Percentiles rank a stretch among this genome's conserved stretches.
phyloP scores from a whole-genome alignment of 2,888 invertebrate species.

The Chelonus formosanus region DNA sequence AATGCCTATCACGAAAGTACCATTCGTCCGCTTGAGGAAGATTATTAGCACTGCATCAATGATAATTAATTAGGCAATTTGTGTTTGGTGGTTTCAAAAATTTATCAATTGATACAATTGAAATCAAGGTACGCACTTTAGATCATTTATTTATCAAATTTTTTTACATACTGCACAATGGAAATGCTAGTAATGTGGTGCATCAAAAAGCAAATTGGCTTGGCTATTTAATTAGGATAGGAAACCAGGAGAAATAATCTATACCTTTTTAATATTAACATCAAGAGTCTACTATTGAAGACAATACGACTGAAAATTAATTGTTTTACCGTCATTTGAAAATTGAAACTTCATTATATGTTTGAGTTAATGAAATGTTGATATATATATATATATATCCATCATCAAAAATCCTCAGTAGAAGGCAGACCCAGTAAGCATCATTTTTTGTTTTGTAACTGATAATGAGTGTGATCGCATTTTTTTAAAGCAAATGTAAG shows the following conservation, averaged over 20 bases:
- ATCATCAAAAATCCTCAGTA: too few species aligned
- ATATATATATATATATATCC: too few species aligned
- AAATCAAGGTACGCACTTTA: conserved; percentile 21
- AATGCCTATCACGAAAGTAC: conserved; percentile 16
- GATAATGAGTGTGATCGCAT: not conserved
- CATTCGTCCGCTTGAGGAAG: conserved; percentile 28
- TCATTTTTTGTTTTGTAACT: too few species aligned
- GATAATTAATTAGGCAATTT: conserved; percentile 18
- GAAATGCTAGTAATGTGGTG: conserved; percentile 24
- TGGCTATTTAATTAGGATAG: conserved; percentile 16
- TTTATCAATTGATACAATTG: not conserved
- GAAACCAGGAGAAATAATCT: not conserved
- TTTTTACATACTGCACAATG: conserved; percentile 20
- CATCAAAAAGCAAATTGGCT: conserved; percentile 19
- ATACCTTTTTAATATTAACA: conserved; percentile 15
- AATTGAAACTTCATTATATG: too few species aligned
- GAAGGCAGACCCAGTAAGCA: too few species aligned
- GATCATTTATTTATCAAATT: conserved; percentile 9
- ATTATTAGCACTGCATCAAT: conserved; percentile 24
- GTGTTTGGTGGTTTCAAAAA: conserved; percentile 9
- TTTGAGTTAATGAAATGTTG: too few species aligned
- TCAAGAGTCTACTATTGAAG: conserved; percentile 13
- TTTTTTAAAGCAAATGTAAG: conserved; percentile 36
- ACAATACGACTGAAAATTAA: not conserved
- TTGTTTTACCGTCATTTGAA: too few species aligned